Evolutionary conservation across 2,888 invertebrate species (phyloP), one percentile per base, ranked within the genome.

Genomic region (Leptopilina drosophilae): DNA sequence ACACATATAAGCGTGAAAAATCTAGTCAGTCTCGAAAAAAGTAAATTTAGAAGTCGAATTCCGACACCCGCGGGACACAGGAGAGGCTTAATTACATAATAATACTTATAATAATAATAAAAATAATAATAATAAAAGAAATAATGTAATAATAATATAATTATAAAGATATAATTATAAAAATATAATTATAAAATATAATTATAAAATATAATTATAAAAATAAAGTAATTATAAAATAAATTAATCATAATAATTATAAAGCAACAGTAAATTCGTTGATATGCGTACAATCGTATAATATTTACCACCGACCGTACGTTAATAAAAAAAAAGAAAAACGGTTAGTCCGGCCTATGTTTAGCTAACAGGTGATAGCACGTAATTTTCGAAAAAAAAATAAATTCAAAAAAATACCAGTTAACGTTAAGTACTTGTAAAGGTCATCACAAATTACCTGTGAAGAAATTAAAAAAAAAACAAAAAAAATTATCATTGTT

Each of bases 301-400:
- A 73, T 56, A 80, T 81, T 79, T 79, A 82, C 77, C 83, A 75
- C 78, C 81, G 82, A 84, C 81, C 82, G 82, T 83, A 80, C 77
- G 78, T 69, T 67, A 77, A 82, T 81, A 79, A 76, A 80, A 78
- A 64, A 81, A 78, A 64, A 59, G 80, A 80, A 83, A 79, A 81
- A 80, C 62, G 88, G 86, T 89, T 89, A 90, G 90, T 90, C 90
- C 90, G 90, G 90, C 90, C 90, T 90, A 90, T 88, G 89, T 88
- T 89, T 90, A 88, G 87, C 84, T 86, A 85, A 82, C 85, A 84
- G 80, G 79, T 79, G 80, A 82, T 85, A 81, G 83, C 66, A 78
- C 77, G 81, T 83, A 83, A 82, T 82, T 81, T 81, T 82, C 66
- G 78, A 81, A 77, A 77, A 82, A 82, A 80, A 64, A 64, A 80